Percentiles rank a stretch among this genome's conserved stretches.
phyloP scores from a whole-genome alignment of 2,888 invertebrate genomes.

The Thalpophila matura region DNA sequence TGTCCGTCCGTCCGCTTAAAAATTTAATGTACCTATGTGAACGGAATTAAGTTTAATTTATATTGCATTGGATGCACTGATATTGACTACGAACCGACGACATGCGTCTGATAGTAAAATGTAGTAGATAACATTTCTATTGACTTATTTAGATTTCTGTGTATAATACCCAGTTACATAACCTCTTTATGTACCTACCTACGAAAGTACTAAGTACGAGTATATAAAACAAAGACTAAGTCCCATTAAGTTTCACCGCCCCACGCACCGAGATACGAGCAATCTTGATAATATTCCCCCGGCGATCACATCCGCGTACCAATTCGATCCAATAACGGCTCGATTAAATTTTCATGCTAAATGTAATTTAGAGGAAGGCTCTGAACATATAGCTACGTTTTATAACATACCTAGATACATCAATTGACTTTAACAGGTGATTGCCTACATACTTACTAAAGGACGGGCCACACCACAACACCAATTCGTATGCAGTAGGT shows the following conservation, averaged over 20 bases:
- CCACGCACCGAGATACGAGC: constrained; percentile 24
- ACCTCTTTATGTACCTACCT: background rate
- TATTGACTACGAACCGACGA: too few relatives aligned
- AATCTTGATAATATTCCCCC: constrained; percentile 55
- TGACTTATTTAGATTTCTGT: background rate
- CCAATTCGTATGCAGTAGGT: too few relatives aligned
- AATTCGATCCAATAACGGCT: constrained; percentile 38
- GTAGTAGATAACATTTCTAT: too few relatives aligned
- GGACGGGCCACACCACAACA: too few relatives aligned
- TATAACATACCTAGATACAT: constrained; percentile 3
- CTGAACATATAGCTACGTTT: constrained; percentile 6
- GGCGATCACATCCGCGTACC: constrained; percentile 31
- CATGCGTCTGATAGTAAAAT: too few relatives aligned
- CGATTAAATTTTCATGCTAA: constrained; percentile 64
- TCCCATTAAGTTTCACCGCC: constrained; percentile 25
- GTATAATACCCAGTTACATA: background rate
- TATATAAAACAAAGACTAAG: constrained; percentile 15
- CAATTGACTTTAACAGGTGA: background rate
- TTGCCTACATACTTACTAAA: too few relatives aligned
- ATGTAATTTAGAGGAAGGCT: constrained; percentile 52
- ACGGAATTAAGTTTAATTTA: too few relatives aligned
- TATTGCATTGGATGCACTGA: too few relatives aligned
- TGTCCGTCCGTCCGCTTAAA: too few relatives aligned
- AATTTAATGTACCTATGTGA: too few relatives aligned
- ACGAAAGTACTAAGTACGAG: background rate